A percentile compares a stretch with the other conserved stretches of the same genome.
Conservation (phyloP, 2,888 invertebrate genomes). For the Marronus borbonicus region DNA sequence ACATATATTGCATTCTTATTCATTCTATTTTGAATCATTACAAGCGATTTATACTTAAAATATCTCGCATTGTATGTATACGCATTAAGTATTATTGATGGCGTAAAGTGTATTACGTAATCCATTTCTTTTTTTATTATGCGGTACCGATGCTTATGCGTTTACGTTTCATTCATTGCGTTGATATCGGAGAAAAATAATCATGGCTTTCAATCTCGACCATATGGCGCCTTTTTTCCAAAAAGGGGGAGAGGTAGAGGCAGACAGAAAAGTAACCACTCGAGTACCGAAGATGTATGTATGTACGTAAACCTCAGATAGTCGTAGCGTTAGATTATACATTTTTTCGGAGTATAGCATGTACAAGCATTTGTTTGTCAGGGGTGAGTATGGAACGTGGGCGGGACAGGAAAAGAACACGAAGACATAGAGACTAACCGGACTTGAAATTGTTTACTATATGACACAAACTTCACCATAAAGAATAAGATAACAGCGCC, state of each 20-base stretch:
- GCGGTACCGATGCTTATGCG: not conserved
- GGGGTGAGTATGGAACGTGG: conserved; percentile 46
- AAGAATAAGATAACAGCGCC: conserved; percentile 51
- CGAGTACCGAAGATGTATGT: conserved; percentile 32
- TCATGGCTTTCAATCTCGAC: conserved; percentile 37
- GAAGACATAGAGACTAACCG: conserved; percentile 29
- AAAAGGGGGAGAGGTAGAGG: conserved; percentile 10
- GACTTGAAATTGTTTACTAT: conserved; percentile 47
- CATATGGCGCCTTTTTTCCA: conserved; percentile 39
- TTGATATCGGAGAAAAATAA: conserved; percentile 31
- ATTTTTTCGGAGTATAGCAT: conserved; percentile 35
- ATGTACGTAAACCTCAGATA: conserved; percentile 43
- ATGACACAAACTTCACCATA: conserved; percentile 45
- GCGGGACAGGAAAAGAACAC: conserved; percentile 45
- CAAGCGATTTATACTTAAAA: not conserved
- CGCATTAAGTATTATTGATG: conserved; percentile 36
- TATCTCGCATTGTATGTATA: conserved; percentile 23
- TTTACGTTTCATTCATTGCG: conserved; percentile 29
- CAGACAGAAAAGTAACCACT: conserved; percentile 14
- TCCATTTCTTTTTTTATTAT: conserved; percentile 16
- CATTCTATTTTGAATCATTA: not conserved
- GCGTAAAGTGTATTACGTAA: conserved; percentile 27
- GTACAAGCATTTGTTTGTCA: conserved; percentile 48
- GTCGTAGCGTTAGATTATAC: conserved; percentile 43
- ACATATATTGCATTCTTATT: conserved; percentile 10